Conservation (phyloP, 2,797 vertebrate genomes). For the Halcyon chelicuti region DNA sequence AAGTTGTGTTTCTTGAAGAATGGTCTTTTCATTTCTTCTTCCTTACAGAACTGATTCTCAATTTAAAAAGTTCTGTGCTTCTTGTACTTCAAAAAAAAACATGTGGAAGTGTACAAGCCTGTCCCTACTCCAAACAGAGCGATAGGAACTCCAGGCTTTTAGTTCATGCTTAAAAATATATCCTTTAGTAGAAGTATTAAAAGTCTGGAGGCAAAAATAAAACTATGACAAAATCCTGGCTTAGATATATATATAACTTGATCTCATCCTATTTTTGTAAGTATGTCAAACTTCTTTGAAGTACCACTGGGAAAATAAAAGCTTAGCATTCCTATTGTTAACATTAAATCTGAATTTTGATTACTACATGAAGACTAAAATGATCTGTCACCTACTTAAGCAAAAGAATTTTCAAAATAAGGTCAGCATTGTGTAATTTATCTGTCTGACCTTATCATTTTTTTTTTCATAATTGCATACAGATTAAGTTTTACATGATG, state of each 20-base stretch:
- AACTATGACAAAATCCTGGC: slow-evolving; percentile 62
- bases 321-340: slow-evolving; percentile 61
- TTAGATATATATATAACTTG: slow-evolving; percentile 46
- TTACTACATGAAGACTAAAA: slow-evolving; percentile 39
- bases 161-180: slow-evolving; percentile 29
- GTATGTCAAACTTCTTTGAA: slow-evolving; percentile 51
- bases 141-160: slow-evolving; percentile 21
- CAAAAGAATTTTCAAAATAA: slow-evolving; percentile 56
- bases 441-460: background rate
- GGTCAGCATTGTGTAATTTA: slow-evolving; percentile 17
- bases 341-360: slow-evolving; percentile 60
- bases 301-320: slow-evolving; percentile 67
- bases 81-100: background rate
- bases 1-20: background rate
- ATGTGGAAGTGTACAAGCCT: slow-evolving; percentile 24
- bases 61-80: background rate
- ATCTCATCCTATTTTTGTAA: slow-evolving; percentile 60
- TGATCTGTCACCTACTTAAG: slow-evolving; percentile 33
- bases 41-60: background rate
- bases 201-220: slow-evolving; percentile 64
- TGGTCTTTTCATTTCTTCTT: background rate
- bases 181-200: slow-evolving; percentile 44
- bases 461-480: background rate
- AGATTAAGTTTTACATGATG: background rate
- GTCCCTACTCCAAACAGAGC: slow-evolving; percentile 30